Evolutionary conservation across 2,888 invertebrate genomes (phyloP).

Genomic region (Andrena praecox): DNA sequence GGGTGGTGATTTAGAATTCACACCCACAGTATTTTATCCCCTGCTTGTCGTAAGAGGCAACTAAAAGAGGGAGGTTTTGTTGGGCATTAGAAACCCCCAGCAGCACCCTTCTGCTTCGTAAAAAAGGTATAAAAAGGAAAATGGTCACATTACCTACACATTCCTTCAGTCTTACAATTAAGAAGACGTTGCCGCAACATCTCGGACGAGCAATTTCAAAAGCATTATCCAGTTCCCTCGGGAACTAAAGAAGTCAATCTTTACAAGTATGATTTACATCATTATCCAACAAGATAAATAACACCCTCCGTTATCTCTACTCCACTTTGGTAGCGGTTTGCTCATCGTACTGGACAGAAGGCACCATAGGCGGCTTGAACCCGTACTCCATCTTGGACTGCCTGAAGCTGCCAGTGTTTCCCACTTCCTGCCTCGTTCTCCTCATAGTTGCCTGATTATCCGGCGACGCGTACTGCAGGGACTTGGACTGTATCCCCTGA

Average conservation of each 20-base stretch:
- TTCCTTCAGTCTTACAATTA: too few species aligned
- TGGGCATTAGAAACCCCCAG: neutral
- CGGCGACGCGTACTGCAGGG: slow-evolving; percentile 29
- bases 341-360: slow-evolving; percentile 92
- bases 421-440: slow-evolving; percentile 85
- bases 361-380: slow-evolving; percentile 92
- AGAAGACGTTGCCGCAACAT: too few species aligned
- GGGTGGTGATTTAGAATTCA: slow-evolving; percentile 10
- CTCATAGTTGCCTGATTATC: slow-evolving; percentile 55
- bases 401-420: slow-evolving; percentile 87
- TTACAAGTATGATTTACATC: too few species aligned
- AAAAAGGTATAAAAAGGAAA: neutral
- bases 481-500: slow-evolving; percentile 43
- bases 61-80: slow-evolving; percentile 1
- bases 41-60: neutral
- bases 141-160: too few species aligned
- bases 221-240: neutral
- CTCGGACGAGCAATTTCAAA: neutral
- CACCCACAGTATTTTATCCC: slow-evolving; percentile 9
- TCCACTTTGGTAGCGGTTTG: slow-evolving; percentile 85
- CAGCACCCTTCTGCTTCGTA: neutral
- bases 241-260: neutral
- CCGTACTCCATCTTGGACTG: slow-evolving; percentile 92
- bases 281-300: too few species aligned
- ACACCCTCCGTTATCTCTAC: neutral